phyloP scores from a whole-genome alignment of 2,797 vertebrate species.

The Synaphobranchus kaupii region DNA sequence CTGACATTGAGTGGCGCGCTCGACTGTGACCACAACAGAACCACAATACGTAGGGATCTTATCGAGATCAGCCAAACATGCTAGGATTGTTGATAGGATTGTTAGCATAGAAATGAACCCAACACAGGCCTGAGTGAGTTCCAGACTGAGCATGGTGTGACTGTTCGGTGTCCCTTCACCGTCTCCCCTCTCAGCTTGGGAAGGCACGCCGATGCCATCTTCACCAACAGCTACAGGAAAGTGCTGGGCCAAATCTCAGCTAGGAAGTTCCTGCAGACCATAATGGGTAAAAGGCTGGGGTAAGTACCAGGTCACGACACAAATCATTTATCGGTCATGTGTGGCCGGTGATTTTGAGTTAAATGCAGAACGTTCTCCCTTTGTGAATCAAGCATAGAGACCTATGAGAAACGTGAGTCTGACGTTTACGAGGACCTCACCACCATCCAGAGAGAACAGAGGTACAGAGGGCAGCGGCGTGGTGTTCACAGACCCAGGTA shows the following conservation, averaged over 20 bases:
- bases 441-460: constrained; percentile 65
- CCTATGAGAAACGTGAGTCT: constrained; percentile 66
- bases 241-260: constrained; percentile 88
- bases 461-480: constrained; percentile 57
- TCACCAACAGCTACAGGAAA: constrained; percentile 91
- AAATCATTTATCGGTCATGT: background rate
- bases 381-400: constrained; percentile 50
- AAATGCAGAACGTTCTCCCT: background rate
- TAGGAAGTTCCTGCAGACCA: constrained; percentile 87
- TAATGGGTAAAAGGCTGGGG: constrained; percentile 86
- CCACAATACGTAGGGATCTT: background rate
- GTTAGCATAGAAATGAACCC: background rate
- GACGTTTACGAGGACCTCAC: constrained; percentile 68
- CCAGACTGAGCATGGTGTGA: too few species aligned
- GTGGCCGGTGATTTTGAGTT: background rate
- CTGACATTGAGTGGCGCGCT: background rate
- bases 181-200: constrained; percentile 69
- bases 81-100: background rate
- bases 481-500: constrained; percentile 53
- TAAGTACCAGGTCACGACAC: constrained; percentile 58
- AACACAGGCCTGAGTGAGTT: background rate
- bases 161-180: background rate
- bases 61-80: background rate
- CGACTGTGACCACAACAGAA: background rate
- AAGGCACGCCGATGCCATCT: constrained; percentile 91